phyloP scores from a whole-genome alignment of 2,797 vertebrate genomes.

The Phalanger gymnotis region DNA sequence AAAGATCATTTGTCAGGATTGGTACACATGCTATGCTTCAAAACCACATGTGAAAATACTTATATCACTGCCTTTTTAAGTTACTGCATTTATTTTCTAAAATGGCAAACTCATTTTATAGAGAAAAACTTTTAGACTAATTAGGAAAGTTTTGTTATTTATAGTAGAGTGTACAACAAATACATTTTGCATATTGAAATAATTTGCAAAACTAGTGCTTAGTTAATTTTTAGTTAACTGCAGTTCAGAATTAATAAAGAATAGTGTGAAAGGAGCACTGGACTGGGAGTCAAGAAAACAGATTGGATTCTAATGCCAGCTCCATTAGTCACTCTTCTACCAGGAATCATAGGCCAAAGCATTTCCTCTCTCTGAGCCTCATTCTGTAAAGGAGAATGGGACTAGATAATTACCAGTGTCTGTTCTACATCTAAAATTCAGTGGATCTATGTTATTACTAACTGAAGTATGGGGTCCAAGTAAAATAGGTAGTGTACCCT shows the following conservation, averaged over 20 bases:
- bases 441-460: too few species aligned
- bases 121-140: background rate
- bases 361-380: too few species aligned
- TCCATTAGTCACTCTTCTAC: too few species aligned
- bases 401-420: too few species aligned
- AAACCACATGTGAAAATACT: background rate
- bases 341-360: too few species aligned
- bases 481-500: too few species aligned
- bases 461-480: too few species aligned
- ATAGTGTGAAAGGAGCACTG: background rate
- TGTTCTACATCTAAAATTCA: too few species aligned
- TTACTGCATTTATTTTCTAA: background rate
- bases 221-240: background rate
- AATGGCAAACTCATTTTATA: background rate
- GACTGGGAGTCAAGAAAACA: background rate
- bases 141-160: background rate
- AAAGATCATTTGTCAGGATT: background rate
- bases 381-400: too few species aligned
- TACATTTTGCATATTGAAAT: slow-evolving; percentile 17
- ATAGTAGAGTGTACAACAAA: background rate
- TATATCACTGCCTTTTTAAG: slow-evolving; percentile 1
- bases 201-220: slow-evolving; percentile 20
- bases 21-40: background rate
- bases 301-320: too few species aligned
- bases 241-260: slow-evolving; percentile 21